Evolutionary conservation across 2,797 vertebrate genomes (phyloP).

Genomic region (Manis javanica): DNA sequence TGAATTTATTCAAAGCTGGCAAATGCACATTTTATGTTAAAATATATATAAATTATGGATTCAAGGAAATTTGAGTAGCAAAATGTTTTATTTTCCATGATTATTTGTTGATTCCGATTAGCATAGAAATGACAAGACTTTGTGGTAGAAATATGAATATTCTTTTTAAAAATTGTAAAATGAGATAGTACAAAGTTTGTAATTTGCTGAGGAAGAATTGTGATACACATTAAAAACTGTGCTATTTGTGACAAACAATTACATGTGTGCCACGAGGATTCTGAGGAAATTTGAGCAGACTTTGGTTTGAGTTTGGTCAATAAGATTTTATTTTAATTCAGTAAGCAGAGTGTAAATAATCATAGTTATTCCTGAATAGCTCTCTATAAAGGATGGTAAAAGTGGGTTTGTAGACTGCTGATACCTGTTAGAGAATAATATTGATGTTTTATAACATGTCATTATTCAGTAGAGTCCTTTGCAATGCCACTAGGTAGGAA

Average conservation of each 20-base stretch:
- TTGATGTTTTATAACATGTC: not conserved
- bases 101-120: slow-evolving; percentile 52
- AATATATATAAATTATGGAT: not conserved
- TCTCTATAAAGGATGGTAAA: not conserved
- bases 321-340: slow-evolving; percentile 41
- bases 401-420: not conserved
- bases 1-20: not conserved
- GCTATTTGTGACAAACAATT: not conserved
- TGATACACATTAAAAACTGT: not conserved
- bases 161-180: not conserved
- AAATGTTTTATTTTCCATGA: not conserved
- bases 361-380: not conserved
- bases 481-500: not conserved
- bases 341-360: slow-evolving; percentile 33
- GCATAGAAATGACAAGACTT: not conserved
- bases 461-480: not conserved
- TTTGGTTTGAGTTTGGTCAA: not conserved
- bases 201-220: not conserved
- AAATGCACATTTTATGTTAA: slow-evolving; percentile 48
- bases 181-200: not conserved
- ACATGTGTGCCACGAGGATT: not conserved
- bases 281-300: not conserved
- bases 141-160: slow-evolving; percentile 23
- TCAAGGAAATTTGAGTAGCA: slow-evolving; percentile 49
- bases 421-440: not conserved